phyloP scores from a whole-genome alignment of 2,888 invertebrate genomes.

The Meteorus cinctellus region DNA sequence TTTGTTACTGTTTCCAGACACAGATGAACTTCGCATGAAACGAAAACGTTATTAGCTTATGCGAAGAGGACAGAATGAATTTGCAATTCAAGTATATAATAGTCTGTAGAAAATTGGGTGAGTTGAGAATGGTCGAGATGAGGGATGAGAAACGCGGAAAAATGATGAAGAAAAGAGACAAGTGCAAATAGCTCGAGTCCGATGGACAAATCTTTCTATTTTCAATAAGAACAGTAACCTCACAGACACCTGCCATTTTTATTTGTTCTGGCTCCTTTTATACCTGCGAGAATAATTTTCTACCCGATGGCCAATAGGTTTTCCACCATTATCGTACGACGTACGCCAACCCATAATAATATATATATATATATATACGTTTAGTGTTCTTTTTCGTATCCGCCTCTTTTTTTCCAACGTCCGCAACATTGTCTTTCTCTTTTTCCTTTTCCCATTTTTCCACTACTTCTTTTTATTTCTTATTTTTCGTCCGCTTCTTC shows the following conservation, averaged over 20 bases:
- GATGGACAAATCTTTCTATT: conserved; percentile 34
- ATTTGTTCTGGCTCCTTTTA: conserved; percentile 26
- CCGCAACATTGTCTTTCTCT: not conserved
- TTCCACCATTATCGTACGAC: not conserved
- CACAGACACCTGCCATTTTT: conserved; percentile 45
- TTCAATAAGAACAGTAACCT: conserved; percentile 35
- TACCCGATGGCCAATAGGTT: not conserved
- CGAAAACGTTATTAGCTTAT: conserved; percentile 11
- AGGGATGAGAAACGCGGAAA: conserved; percentile 37
- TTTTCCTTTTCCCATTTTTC: conserved; percentile 11
- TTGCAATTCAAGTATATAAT: conserved; percentile 47
- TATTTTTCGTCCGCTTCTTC: not conserved
- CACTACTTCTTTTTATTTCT: not conserved
- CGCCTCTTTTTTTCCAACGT: not conserved
- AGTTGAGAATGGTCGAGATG: conserved; percentile 29
- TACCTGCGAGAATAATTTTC: conserved; percentile 22
- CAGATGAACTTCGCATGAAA: too few relatives aligned
- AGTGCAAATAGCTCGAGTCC: conserved; percentile 17
- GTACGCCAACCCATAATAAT: not conserved
- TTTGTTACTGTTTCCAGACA: too few relatives aligned
- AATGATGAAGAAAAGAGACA: conserved; percentile 27
- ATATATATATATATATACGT: too few relatives aligned
- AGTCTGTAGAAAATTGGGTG: not conserved
- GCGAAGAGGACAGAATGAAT: conserved; percentile 29
- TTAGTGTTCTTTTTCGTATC: not conserved